Evolutionary conservation across 2,113 vertebrate genomes (phyloP).

Genomic region (Lophochroa leadbeateri): DNA sequence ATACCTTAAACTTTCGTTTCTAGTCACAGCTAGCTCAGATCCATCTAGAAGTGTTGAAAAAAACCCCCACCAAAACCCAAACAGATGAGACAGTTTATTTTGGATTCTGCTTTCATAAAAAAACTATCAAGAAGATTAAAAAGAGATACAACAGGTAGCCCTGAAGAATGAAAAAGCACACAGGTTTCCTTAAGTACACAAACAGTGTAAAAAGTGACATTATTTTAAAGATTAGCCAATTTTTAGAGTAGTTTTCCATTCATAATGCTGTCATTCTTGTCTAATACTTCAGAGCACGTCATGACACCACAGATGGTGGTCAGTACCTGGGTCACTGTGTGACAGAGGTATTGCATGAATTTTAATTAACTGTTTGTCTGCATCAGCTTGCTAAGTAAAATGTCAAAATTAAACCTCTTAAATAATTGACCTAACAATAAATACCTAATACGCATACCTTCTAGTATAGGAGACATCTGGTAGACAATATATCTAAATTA

Average conservation of each 20-base stretch:
- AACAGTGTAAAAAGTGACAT: background rate
- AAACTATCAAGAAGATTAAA: background rate
- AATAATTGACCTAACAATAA: background rate
- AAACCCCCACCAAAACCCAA: background rate
- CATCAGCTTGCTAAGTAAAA: background rate
- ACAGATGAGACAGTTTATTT: background rate
- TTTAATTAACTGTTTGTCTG: background rate
- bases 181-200: background rate
- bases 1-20: conserved; percentile 22
- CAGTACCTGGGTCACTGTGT: background rate
- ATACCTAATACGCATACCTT: background rate
- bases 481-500: background rate
- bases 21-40: background rate
- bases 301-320: background rate
- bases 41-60: background rate
- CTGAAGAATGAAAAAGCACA: background rate
- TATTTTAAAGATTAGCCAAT: background rate
- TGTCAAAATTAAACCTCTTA: background rate
- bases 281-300: background rate
- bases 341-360: background rate
- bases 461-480: background rate
- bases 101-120: background rate
- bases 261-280: background rate
- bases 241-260: background rate
- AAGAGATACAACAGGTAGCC: background rate